Evolutionary conservation across 1,140 invertebrate genomes (phyloP).

Genomic region (Euura lappo): DNA sequence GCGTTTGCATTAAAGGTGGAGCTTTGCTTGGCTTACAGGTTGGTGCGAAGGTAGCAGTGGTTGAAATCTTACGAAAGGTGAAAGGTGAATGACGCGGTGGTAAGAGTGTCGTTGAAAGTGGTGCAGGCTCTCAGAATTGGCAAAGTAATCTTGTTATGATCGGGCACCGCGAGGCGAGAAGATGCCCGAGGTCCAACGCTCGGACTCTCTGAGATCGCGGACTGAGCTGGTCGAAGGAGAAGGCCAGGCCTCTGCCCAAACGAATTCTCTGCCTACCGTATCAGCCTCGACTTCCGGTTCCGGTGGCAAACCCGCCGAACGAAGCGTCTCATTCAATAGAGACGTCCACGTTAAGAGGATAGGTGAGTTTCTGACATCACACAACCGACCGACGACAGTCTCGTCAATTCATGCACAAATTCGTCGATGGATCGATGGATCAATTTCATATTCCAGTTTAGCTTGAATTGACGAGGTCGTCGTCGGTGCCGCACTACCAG

Average conservation of each 20-base stretch:
- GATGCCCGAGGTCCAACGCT: conserved; percentile 65
- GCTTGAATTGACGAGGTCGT: conserved; percentile 24
- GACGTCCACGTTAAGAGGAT: conserved; percentile 89
- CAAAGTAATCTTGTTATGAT: conserved; percentile 42
- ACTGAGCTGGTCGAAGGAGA: conserved; percentile 50
- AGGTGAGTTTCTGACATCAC: conserved; percentile 68
- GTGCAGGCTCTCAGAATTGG: not conserved
- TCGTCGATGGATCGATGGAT: too few relatives aligned
- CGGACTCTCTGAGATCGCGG: conserved; percentile 65
- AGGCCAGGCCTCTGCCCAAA: conserved; percentile 37
- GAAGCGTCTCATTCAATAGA: conserved; percentile 84
- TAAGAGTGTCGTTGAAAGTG: conserved; percentile 9
- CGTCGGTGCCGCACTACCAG: conserved; percentile 42
- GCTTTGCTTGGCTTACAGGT: conserved; percentile 48
- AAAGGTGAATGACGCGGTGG: conserved; percentile 4
- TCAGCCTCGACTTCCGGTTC: conserved; percentile 31
- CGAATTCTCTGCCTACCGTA: conserved; percentile 27
- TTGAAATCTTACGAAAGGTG: conserved; percentile 21
- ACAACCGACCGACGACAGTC: conserved; percentile 21
- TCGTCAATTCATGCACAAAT: not conserved
- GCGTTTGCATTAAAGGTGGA: not conserved
- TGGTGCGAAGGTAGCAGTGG: conserved; percentile 27
- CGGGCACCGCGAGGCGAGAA: conserved; percentile 36
- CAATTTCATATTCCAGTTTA: not conserved
- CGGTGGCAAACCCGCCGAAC: conserved; percentile 59